These are phyloP conservation scores for Proterorhinus semilunaris DNA, from an alignment of 2,113 vertebrate species.

Conservation along the genomic window DNA sequence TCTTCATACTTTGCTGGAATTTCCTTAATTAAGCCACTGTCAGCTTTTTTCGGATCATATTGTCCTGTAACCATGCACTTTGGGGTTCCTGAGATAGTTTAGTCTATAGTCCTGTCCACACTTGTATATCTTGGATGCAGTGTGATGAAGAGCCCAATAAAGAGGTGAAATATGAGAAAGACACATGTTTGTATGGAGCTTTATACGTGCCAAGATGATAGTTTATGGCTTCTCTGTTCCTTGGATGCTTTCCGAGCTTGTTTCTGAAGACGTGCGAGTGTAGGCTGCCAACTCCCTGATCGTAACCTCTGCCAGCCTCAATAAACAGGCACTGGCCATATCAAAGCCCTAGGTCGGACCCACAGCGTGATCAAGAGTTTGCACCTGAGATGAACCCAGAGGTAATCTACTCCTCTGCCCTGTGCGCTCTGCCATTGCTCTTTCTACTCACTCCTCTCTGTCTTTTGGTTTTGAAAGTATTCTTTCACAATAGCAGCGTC, in stretches of 20 bases:
- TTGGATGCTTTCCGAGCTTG: slow-evolving; percentile 50
- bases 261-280: slow-evolving; percentile 43
- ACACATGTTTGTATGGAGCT: slow-evolving; percentile 54
- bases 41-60: slow-evolving; percentile 50
- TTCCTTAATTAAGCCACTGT: slow-evolving; percentile 40
- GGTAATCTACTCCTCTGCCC: slow-evolving; percentile 49
- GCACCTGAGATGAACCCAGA: slow-evolving; percentile 66
- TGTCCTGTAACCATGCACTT: slow-evolving; percentile 39
- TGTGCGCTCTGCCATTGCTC: slow-evolving; percentile 6
- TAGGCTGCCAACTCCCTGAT: slow-evolving; percentile 42
- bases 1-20: slow-evolving; percentile 31
- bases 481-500: slow-evolving; percentile 16
- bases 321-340: slow-evolving; percentile 63
- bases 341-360: slow-evolving; percentile 50
- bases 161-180: slow-evolving; percentile 60
- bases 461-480: slow-evolving; percentile 29
- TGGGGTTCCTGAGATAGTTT: slow-evolving; percentile 35
- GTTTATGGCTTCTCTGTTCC: slow-evolving; percentile 51
- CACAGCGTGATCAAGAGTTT: slow-evolving; percentile 56
- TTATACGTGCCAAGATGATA: slow-evolving; percentile 51
- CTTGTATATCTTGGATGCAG: slow-evolving; percentile 49
- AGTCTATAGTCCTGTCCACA: slow-evolving; percentile 43
- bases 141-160: slow-evolving; percentile 42
- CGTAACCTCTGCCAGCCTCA: slow-evolving; percentile 52
- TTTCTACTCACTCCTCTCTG: slow-evolving; percentile 44